These are phyloP conservation scores for Lordiphosa clarofinis DNA, from an alignment of 1,140 invertebrate species.

Conservation along the genomic window DNA sequence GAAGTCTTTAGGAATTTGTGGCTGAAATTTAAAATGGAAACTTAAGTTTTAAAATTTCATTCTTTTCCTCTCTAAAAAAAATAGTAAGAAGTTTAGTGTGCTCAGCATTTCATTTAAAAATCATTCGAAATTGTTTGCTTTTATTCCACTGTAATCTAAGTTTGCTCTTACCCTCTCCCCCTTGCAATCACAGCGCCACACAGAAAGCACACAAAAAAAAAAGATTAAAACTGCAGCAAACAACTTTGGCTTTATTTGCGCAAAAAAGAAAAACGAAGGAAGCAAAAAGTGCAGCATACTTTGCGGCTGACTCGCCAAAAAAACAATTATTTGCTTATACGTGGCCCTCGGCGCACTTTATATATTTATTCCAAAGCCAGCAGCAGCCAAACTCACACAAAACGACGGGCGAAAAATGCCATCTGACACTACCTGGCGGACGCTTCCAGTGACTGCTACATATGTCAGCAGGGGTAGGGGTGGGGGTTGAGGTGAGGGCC, in stretches of 20 bases:
- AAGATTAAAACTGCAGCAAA: constrained; percentile 59
- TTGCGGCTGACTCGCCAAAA: constrained; percentile 48
- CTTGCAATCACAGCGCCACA: constrained; percentile 34
- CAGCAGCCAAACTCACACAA: constrained; percentile 14
- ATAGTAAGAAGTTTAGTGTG: too few species aligned
- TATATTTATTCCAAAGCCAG: constrained; percentile 68
- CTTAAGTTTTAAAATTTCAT: too few species aligned
- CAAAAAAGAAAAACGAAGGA: constrained; percentile 18
- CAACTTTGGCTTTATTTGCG: constrained; percentile 55
- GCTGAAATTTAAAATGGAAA: not conserved
- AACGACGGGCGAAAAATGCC: constrained; percentile 42
- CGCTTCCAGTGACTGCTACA: constrained; percentile 24
- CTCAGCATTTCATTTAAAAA: too few species aligned
- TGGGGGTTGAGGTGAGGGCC: not conserved
- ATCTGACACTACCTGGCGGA: constrained; percentile 44
- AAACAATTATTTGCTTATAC: constrained; percentile 70
- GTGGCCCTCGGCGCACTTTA: constrained; percentile 8
- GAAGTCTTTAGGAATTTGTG: too few species aligned
- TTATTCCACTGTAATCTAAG: constrained; percentile 26
- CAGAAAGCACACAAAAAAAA: constrained; percentile 30
- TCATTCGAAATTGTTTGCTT: not conserved
- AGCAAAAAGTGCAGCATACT: constrained; percentile 31
- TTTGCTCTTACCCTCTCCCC: constrained; percentile 6
- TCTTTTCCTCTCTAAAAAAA: too few species aligned
- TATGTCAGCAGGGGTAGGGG: constrained; percentile 7